Percentiles rank a stretch among this genome's conserved stretches.
These are phyloP conservation scores for Acleris emargana DNA, from an alignment of 2,888 invertebrate genomes.

Conservation along the genomic window DNA sequence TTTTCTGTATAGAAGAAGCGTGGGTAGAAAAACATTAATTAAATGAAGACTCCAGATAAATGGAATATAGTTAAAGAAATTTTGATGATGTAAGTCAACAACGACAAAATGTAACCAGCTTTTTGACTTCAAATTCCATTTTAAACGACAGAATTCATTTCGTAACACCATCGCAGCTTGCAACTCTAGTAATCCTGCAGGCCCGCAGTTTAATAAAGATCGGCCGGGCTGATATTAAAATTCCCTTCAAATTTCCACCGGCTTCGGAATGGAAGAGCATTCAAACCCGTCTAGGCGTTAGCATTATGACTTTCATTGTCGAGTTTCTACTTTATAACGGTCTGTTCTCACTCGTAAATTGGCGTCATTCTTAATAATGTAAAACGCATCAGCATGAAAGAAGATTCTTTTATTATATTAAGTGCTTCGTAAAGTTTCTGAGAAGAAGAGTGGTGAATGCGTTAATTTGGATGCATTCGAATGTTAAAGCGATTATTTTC, in stretches of 20 bases:
- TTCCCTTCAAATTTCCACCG: constrained; percentile 56
- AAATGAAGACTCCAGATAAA: no score
- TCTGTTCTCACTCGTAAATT: neutral
- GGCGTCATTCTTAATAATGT: neutral
- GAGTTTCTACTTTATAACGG: neutral
- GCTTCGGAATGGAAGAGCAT: constrained; percentile 3
- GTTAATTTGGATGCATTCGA: no score
- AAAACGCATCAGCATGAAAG: neutral
- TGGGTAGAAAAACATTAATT: no score
- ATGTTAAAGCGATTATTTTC: no score
- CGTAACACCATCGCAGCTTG: constrained; percentile 55
- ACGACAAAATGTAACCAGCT: neutral
- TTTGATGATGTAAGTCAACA: neutral
- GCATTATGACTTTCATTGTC: constrained; percentile 9
- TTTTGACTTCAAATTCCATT: neutral
- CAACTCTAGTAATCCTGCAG: constrained; percentile 54
- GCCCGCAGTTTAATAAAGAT: constrained; percentile 72
- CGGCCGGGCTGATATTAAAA: constrained; percentile 71
- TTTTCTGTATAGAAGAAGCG: no score
- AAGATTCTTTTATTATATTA: neutral
- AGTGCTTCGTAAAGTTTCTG: no score
- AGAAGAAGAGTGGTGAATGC: no score
- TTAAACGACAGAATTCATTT: constrained; percentile 7
- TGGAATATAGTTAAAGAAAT: no score
- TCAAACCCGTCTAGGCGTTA: constrained; percentile 4